Base-by-base conservation (phyloP, 2,113 vertebrate genomes). In the Argyrosomus japonicus region DNA sequence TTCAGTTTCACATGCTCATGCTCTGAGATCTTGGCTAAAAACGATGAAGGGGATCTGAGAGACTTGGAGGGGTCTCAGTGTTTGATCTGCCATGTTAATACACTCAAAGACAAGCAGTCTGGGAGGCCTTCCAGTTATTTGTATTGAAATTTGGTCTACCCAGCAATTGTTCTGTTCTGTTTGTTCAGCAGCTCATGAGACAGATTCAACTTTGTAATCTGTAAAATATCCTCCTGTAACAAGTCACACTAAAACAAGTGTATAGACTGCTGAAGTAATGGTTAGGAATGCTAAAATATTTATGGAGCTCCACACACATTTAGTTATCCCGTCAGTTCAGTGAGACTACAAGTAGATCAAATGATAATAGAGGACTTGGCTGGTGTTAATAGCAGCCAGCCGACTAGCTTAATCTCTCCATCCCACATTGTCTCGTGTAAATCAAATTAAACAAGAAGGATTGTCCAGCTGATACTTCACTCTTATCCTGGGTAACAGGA, bases 391-490 rank as follows among this genome's bases (percentile, higher is more conserved):
- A 81, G 86, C 83, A 67, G 65, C 75, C 73, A 48, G 83, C 78
- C 65, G 19, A 74, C 58, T 54, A 23, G 43, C 71, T 74, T 84
- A 90, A 93, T 90, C 80, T 75, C 75, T 85, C 81, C 70, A 78
- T 81, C 84, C 77, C 56, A 70, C 86, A 82, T 85, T 87, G 83
- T 86, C 48, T 79, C 73, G 45, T 68, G 68, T 54, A 84, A 92
- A 92, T 90, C 62, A 76, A 88, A 92, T 92, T 89, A 92, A 90
- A 75, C 17, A 67, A 68, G 77, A 69, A 51, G 84, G 83, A 89
- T 81, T 51, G 81, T 21, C 64, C 75, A 83, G 81, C 76, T 91
- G 84, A 83, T 88, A 8, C 75, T 65, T 51, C 36, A 2, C 58
- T 89, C 72, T 78, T 64, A 89, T 89, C 75, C 75, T 5, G 73